Conservation (phyloP, 1,140 invertebrate genomes). For the Vanessa tameamea region DNA sequence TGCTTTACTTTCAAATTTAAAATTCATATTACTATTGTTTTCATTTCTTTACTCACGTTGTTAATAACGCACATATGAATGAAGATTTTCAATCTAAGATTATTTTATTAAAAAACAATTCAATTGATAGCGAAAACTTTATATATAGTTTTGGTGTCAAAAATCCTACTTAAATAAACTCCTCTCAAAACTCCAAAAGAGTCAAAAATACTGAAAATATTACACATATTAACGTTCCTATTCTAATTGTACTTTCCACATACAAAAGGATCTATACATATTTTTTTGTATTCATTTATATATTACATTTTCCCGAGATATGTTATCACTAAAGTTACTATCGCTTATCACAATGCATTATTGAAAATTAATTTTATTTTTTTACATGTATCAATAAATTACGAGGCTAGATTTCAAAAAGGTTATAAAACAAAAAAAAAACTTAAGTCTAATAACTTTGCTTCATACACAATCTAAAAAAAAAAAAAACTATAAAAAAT, state of each 20-base stretch:
- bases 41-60: background rate
- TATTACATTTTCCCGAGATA: slow-evolving; percentile 27
- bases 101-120: background rate
- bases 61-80: background rate
- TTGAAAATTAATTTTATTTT: slow-evolving; percentile 19
- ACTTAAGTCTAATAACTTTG: slow-evolving; percentile 2
- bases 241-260: slow-evolving; percentile 33
- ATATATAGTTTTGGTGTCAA: slow-evolving; percentile 3
- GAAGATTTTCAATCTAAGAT: slow-evolving; percentile 1
- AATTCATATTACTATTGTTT: background rate
- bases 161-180: slow-evolving; percentile 1
- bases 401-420: background rate
- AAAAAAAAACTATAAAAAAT: slow-evolving; percentile 9
- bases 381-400: slow-evolving; percentile 14
- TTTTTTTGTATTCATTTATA: slow-evolving; percentile 17
- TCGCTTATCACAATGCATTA: slow-evolving; percentile 22
- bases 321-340: slow-evolving; percentile 20
- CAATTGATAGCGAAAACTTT: background rate
- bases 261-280: slow-evolving; percentile 25
- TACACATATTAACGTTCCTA: slow-evolving; percentile 13
- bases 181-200: background rate
- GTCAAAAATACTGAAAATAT: slow-evolving; percentile 25
- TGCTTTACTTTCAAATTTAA: too few relatives aligned
- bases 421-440: slow-evolving; percentile 6
- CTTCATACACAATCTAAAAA: background rate